Evolutionary conservation across 2,888 invertebrate species (phyloP).

Genomic region (Drepanosiphum platanoidis): DNA sequence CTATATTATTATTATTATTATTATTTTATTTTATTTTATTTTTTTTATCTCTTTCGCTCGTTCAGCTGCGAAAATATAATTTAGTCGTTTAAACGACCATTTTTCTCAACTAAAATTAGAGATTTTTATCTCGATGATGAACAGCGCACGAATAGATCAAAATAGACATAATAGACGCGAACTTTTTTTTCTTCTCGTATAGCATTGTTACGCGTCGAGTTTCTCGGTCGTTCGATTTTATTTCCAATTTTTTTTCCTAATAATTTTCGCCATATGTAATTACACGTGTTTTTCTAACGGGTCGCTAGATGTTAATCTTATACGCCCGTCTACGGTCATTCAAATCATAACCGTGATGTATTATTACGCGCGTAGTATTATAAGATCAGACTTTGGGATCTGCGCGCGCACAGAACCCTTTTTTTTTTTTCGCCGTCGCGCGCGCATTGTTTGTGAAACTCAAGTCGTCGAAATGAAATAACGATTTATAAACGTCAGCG

Average conservation of each 20-base stretch:
- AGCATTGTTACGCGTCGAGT: too few species aligned
- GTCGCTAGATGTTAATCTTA: background rate
- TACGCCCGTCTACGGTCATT: background rate
- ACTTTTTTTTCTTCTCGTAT: too few species aligned
- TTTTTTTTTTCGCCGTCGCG: background rate
- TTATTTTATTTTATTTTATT: too few species aligned
- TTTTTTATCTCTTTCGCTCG: constrained; percentile 4
- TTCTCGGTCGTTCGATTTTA: background rate
- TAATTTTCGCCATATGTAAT: background rate
- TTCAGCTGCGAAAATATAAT: constrained; percentile 9
- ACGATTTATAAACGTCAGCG: background rate
- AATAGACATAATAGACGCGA: background rate
- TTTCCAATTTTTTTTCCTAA: background rate
- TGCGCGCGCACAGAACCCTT: background rate
- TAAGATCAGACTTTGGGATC: background rate
- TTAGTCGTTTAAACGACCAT: background rate
- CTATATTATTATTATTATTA: too few species aligned
- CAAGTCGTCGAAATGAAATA: constrained; percentile 16
- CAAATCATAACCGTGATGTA: background rate
- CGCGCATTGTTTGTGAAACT: background rate
- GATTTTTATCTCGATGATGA: background rate
- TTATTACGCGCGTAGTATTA: too few species aligned
- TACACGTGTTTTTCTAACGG: background rate
- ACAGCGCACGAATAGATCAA: background rate
- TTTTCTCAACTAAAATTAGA: background rate